Percentiles rank a stretch among this genome's conserved stretches.
These are phyloP conservation scores for Nephila pilipes DNA, from an alignment of 1,140 invertebrate species.

Conservation along the genomic window DNA sequence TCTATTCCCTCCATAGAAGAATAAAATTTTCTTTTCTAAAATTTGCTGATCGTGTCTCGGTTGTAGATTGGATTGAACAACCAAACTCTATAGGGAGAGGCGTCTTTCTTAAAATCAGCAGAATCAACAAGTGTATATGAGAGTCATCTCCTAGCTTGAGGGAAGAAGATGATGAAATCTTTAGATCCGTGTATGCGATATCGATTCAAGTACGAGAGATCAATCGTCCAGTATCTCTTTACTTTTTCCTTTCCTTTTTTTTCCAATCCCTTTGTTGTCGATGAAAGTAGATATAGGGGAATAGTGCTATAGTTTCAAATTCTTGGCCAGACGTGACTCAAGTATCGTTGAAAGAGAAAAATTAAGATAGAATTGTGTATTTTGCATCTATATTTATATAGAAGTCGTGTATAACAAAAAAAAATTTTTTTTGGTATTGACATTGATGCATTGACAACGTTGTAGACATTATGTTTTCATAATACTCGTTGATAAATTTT, in stretches of 20 bases:
- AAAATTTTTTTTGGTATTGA: background rate
- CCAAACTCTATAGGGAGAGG: background rate
- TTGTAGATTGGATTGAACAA: background rate
- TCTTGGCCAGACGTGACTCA: background rate
- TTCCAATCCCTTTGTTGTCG: background rate
- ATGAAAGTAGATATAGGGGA: background rate
- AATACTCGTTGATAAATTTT: too few species aligned
- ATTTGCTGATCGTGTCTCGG: background rate
- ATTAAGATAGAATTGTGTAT: background rate
- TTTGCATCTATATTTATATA: background rate
- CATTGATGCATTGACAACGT: too few species aligned
- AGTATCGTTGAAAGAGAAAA: background rate
- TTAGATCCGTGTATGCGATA: background rate
- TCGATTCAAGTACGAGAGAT: background rate
- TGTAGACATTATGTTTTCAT: too few species aligned
- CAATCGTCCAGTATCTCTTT: background rate
- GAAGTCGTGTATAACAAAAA: background rate
- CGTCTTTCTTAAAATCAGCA: background rate
- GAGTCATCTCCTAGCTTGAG: background rate
- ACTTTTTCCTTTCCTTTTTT: background rate
- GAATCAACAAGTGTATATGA: slow-evolving; percentile 16
- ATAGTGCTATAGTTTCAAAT: background rate
- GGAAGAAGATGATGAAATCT: background rate
- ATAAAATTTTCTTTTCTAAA: background rate
- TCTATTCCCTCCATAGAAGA: background rate